These are phyloP conservation scores for Ammodytes marinus DNA, from an alignment of 2,113 vertebrate species.

Conservation along the genomic window DNA sequence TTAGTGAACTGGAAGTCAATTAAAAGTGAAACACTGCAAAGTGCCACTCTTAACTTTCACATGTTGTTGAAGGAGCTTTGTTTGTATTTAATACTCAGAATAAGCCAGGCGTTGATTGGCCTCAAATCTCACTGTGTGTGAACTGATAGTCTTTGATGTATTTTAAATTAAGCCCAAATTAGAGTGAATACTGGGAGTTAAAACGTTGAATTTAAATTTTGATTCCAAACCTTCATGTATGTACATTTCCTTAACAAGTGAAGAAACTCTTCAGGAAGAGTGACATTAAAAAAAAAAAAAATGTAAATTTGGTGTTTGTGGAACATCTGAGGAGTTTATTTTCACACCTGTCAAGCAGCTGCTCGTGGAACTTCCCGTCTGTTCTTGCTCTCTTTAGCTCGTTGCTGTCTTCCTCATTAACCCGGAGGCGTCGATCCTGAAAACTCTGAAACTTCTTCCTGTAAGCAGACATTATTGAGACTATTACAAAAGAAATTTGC, in stretches of 20 bases:
- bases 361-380: conserved; percentile 95
- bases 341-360: conserved; percentile 93
- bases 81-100: neutral
- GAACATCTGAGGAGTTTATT: conserved; percentile 9
- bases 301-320: neutral
- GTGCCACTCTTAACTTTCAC: neutral
- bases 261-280: neutral
- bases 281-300: neutral
- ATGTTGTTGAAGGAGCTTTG: neutral
- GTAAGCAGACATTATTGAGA: conserved; percentile 21
- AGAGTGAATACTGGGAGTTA: neutral
- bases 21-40: neutral
- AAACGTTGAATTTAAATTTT: neutral
- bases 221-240: neutral
- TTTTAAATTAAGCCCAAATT: neutral
- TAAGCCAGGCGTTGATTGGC: neutral
- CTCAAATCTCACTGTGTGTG: neutral
- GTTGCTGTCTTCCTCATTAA: conserved; percentile 91
- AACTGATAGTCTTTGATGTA: neutral
- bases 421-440: conserved; percentile 94
- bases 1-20: neutral
- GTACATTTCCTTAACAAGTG: neutral
- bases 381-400: conserved; percentile 91
- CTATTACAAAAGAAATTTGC: neutral
- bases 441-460: conserved; percentile 99